Evolutionary conservation across 2,113 vertebrate genomes (phyloP), one percentile per base, ranked within the genome.

Genomic region (Uropsilus gracilis): DNA sequence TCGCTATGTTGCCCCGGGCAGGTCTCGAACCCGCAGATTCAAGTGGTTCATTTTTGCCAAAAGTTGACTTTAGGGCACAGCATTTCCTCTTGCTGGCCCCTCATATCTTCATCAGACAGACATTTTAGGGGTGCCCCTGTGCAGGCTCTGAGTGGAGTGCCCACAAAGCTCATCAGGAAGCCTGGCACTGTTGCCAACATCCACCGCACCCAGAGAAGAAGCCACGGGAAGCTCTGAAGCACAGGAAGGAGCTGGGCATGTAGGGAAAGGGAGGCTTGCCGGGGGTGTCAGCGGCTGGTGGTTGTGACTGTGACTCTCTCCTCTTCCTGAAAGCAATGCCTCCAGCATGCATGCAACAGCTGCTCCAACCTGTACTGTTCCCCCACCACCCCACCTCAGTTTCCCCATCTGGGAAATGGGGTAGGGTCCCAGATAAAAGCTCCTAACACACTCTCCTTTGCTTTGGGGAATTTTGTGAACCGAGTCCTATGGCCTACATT

Each of bases 281-380:
- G 0, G 55, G 26, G 16, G 6, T 13, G 3, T 66, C 59, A 11
- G 0, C 0, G 16, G 32, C 30, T 17, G 32, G 68, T 73, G 17
- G 0, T 28, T 28, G 16, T 9, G 75, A 28, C 63, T n/a, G 8
- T 64, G 59, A 61, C 72, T 68, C 3, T n/a, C 34, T 30, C 57
- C 5, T 77, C 14, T n/a, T 2, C 37, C 42, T 32, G 18, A 81
- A 50, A 32, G 26, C 55, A 28, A 28, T 17, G 37, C 59, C 57
- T 78, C 75, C 37, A 2, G 42, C 39, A 28, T 0, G 1, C 6
- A 39, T 1, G 75, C 68, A 44, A 16, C 28, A 16, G 17, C 32
- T 4, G 7, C 50, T 26, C 11, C 20, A 10, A 48, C 46, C 61
- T 4, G 1, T 2, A 4, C 32, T 16, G 64, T n/a, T n/a, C 37